phyloP scores from a whole-genome alignment of 1,140 invertebrate species.

The Drosophila nigromelanica region DNA sequence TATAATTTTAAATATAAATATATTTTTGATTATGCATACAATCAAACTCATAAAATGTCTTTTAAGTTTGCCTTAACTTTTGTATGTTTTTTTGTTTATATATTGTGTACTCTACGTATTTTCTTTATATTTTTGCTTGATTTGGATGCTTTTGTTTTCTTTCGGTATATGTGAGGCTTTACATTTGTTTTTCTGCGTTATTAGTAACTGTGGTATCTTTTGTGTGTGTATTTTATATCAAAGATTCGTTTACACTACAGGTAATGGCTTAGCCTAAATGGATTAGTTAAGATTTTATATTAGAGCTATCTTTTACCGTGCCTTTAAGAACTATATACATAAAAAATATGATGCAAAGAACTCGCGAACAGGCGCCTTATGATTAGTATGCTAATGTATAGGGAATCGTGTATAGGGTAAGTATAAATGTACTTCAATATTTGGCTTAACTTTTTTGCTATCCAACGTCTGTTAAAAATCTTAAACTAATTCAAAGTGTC shows the following conservation, averaged over 20 bases:
- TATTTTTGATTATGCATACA: conserved; percentile 39
- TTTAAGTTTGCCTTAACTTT: conserved; percentile 23
- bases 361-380: conserved; percentile 23
- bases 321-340: conserved; percentile 62
- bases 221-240: conserved; percentile 41
- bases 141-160: conserved; percentile 26
- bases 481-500: conserved; percentile 51
- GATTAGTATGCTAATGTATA: conserved; percentile 20
- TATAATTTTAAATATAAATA: conserved; percentile 68
- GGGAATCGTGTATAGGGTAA: conserved; percentile 30
- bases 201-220: conserved; percentile 67
- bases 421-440: conserved; percentile 56
- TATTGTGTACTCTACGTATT: conserved; percentile 12
- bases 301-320: conserved; percentile 73
- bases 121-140: conserved; percentile 34
- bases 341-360: conserved; percentile 8
- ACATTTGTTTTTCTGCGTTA: conserved; percentile 22
- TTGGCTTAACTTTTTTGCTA: conserved; percentile 71
- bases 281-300: conserved; percentile 46
- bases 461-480: conserved; percentile 51
- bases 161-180: conserved; percentile 42
- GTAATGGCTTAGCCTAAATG: conserved; percentile 52
- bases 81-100: not conserved
- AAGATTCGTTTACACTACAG: conserved; percentile 45
- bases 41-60: conserved; percentile 46